phyloP scores from a whole-genome alignment of 2,888 invertebrate genomes.

The Hololepta plana region DNA sequence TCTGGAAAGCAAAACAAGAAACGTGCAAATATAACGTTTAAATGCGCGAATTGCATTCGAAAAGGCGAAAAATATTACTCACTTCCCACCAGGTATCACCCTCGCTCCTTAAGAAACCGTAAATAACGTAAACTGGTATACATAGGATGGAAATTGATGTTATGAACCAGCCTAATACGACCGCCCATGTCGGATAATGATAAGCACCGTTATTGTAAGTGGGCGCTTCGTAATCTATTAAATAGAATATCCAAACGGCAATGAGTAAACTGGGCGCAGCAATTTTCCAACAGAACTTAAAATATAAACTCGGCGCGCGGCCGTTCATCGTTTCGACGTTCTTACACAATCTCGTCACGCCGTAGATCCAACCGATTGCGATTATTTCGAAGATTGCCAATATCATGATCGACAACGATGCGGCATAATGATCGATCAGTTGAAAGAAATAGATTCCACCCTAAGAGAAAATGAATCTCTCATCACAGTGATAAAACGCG shows the following conservation, averaged over 20 bases:
- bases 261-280: conserved; percentile 65
- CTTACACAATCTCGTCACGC: conserved; percentile 56
- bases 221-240: conserved; percentile 75
- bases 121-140: conserved; percentile 67
- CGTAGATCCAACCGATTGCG: conserved; percentile 84
- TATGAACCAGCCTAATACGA: conserved; percentile 72
- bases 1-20: conserved; percentile 35
- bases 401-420: conserved; percentile 79
- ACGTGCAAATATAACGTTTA: not conserved
- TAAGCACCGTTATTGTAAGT: conserved; percentile 66
- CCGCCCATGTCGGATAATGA: conserved; percentile 69
- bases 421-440: conserved; percentile 85
- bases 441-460: conserved; percentile 88
- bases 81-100: conserved; percentile 60
- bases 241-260: conserved; percentile 74
- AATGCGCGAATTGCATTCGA: conserved; percentile 1
- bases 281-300: conserved; percentile 71
- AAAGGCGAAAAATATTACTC: not conserved
- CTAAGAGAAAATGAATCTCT: conserved; percentile 24
- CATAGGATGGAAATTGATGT: conserved; percentile 67
- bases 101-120: conserved; percentile 48
- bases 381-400: conserved; percentile 87
- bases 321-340: conserved; percentile 87
- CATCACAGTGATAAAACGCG: no score
- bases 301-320: conserved; percentile 57